phyloP scores from a whole-genome alignment of 2,888 invertebrate species.

The Operophtera brumata region DNA sequence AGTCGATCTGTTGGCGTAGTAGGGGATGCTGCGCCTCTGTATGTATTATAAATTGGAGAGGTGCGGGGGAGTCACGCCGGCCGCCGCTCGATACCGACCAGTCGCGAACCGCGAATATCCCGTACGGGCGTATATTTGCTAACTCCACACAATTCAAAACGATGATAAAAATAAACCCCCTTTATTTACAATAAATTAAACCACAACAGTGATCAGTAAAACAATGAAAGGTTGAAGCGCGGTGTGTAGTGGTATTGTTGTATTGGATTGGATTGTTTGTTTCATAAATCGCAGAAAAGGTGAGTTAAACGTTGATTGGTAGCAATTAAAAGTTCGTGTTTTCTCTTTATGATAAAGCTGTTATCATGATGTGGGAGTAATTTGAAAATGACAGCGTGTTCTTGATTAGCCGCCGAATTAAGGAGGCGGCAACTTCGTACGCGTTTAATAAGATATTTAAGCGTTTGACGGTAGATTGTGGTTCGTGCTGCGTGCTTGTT shows the following conservation, averaged over 20 bases:
- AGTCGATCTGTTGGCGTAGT: constrained; percentile 34
- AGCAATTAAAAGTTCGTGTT: constrained; percentile 11
- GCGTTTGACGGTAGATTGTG: constrained; percentile 3
- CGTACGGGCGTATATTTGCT: constrained; percentile 19
- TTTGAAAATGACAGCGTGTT: background rate
- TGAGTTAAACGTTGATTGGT: constrained; percentile 17
- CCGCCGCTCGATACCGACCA: constrained; percentile 73
- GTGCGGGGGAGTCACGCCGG: constrained; percentile 60
- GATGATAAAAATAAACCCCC: constrained; percentile 48
- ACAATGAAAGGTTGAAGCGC: background rate
- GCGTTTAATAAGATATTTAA: constrained; percentile 10
- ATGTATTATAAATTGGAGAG: constrained; percentile 81
- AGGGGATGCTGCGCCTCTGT: constrained; percentile 79
- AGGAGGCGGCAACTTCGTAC: constrained; percentile 1
- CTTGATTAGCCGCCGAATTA: background rate
- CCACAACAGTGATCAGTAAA: constrained; percentile 17
- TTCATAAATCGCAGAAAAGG: constrained; percentile 25
- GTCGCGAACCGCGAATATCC: constrained; percentile 51
- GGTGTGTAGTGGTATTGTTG: background rate
- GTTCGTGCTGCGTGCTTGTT: background rate
- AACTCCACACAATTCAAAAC: constrained; percentile 30
- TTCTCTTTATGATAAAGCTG: constrained; percentile 8
- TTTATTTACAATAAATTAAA: constrained; percentile 15
- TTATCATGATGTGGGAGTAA: background rate
- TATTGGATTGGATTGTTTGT: constrained; percentile 33